Conservation (phyloP, 1,140 invertebrate genomes). For the Berghia stephanieae region DNA sequence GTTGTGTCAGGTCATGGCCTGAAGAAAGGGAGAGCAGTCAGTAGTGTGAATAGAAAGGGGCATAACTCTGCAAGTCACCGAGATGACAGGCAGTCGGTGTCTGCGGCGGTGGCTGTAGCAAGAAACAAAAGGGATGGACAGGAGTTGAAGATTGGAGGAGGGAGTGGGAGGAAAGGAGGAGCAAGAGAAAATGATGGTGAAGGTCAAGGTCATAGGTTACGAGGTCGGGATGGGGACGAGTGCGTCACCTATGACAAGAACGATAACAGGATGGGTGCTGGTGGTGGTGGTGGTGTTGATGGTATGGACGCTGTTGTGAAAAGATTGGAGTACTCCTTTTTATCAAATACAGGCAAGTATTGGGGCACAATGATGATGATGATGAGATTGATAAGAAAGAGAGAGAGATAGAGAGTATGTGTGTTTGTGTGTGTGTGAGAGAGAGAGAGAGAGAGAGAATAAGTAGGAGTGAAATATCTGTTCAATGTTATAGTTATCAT, state of each 20-base stretch:
- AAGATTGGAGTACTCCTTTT: too few relatives aligned
- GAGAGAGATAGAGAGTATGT: too few relatives aligned
- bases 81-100: neutral
- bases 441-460: too few relatives aligned
- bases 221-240: neutral
- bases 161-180: neutral
- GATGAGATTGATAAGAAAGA: neutral
- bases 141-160: neutral
- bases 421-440: too few relatives aligned
- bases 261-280: neutral
- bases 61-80: neutral
- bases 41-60: neutral
- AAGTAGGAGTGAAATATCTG: too few relatives aligned
- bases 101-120: neutral
- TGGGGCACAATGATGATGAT: too few relatives aligned
- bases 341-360: too few relatives aligned
- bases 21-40: neutral
- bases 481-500: too few relatives aligned
- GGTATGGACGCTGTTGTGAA: too few relatives aligned
- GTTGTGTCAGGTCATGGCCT: neutral
- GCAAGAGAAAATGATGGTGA: neutral
- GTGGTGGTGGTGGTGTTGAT: too few relatives aligned
- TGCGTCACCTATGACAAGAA: neutral
- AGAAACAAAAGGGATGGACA: neutral
- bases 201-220: neutral